Conservation (phyloP, 2,113 vertebrate species). For the Eulemur rufifrons region DNA sequence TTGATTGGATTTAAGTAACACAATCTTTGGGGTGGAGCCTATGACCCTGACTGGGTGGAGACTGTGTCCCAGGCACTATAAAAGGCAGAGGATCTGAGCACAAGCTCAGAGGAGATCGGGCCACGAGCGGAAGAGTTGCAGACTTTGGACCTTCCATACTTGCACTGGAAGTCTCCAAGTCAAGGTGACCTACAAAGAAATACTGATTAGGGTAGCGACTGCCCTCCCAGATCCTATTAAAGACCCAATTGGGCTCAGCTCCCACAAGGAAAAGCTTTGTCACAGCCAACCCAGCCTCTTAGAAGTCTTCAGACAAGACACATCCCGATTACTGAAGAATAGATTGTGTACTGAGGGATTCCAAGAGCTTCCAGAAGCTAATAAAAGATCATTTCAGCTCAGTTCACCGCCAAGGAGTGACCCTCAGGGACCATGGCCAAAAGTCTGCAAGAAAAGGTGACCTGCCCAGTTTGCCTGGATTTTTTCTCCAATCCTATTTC, state of each 20-base stretch:
- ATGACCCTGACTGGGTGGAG: background rate
- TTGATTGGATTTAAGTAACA: background rate
- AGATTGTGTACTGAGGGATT: background rate
- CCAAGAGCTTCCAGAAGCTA: background rate
- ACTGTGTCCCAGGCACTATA: background rate
- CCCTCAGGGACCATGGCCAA: no score
- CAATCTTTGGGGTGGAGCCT: background rate
- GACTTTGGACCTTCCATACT: rapidly evolving
- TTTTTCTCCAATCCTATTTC: background rate
- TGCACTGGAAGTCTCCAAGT: background rate
- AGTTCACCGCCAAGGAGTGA: background rate
- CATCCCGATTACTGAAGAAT: background rate
- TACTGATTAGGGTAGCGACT: background rate
- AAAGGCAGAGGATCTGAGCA: background rate
- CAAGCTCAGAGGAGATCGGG: background rate
- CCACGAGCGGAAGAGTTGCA: rapidly evolving
- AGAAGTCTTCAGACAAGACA: background rate
- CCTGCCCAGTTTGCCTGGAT: background rate
- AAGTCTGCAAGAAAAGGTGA: background rate
- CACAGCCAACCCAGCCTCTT: background rate
- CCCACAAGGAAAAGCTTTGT: background rate
- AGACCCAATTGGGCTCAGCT: background rate
- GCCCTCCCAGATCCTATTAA: background rate
- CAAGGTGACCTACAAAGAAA: background rate
- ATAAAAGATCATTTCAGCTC: background rate